phyloP scores from a whole-genome alignment of 2,113 vertebrate species.

The Nasalis larvatus region DNA sequence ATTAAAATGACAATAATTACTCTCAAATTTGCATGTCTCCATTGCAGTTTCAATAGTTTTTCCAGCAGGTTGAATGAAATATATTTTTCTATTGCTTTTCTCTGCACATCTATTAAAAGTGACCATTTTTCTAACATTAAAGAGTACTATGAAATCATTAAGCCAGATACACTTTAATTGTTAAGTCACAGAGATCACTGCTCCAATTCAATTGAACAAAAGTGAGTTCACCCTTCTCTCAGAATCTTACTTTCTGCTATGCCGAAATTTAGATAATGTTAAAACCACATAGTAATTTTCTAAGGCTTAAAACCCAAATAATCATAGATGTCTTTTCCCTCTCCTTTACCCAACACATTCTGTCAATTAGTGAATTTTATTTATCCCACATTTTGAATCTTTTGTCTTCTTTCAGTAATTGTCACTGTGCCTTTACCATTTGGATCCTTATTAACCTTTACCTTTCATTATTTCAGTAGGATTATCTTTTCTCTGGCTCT shows the following conservation, averaged over 20 bases:
- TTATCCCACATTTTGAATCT: neutral
- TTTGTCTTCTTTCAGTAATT: neutral
- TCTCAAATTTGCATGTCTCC: neutral
- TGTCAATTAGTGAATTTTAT: neutral
- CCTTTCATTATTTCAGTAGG: neutral
- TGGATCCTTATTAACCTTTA: neutral
- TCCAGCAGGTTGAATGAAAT: neutral
- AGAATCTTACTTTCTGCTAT: neutral
- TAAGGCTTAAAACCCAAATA: neutral
- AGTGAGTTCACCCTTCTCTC: neutral
- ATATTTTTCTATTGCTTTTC: neutral
- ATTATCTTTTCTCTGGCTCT: neutral
- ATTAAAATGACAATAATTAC: neutral
- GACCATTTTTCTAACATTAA: neutral
- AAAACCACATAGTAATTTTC: neutral
- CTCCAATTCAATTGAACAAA: neutral
- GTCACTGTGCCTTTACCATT: neutral
- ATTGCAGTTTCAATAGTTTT: neutral
- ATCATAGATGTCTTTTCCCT: neutral
- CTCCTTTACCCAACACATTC: neutral
- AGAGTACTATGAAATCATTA: neutral
- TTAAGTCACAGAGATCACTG: neutral
- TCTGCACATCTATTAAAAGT: neutral
- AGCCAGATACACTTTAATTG: neutral
- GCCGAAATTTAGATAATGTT: neutral